Conservation (phyloP, 2,888 invertebrate species). For the Catocala sponsa region DNA sequence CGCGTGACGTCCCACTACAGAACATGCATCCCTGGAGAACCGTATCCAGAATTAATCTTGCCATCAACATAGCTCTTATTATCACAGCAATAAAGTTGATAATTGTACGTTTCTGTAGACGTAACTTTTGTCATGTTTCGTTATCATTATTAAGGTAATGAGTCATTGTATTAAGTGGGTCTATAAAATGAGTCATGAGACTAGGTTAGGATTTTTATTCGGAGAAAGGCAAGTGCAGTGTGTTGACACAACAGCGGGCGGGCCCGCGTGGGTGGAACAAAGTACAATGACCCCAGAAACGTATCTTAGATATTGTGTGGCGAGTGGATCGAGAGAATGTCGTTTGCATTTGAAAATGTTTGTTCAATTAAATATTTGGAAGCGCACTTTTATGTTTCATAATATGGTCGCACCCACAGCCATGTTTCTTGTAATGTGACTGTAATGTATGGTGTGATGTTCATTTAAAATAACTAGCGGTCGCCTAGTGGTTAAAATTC, state of each 20-base stretch:
- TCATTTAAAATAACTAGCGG: too few relatives aligned
- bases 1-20: constrained; percentile 71
- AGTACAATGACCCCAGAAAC: constrained; percentile 73
- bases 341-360: constrained; percentile 2
- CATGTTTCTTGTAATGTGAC: too few relatives aligned
- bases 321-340: constrained; percentile 34
- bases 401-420: too few relatives aligned
- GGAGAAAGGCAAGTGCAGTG: constrained; percentile 54
- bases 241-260: constrained; percentile 70
- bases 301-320: constrained; percentile 61
- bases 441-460: too few relatives aligned
- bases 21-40: constrained; percentile 61
- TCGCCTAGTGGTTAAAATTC: too few relatives aligned
- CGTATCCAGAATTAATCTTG: constrained; percentile 33
- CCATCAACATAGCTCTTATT: constrained; percentile 41
- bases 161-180: constrained; percentile 73
- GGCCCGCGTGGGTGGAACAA: constrained; percentile 70
- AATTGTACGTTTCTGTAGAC: constrained; percentile 23
- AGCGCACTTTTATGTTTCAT: too few relatives aligned
- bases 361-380: constrained; percentile 2
- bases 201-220: constrained; percentile 49
- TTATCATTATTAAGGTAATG: constrained; percentile 80
- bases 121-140: constrained; percentile 49
- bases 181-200: constrained; percentile 77
- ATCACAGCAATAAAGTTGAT: constrained; percentile 47